Base-by-base conservation (phyloP, 2,797 vertebrate genomes). In the Melanotaenia nigrans region DNA sequence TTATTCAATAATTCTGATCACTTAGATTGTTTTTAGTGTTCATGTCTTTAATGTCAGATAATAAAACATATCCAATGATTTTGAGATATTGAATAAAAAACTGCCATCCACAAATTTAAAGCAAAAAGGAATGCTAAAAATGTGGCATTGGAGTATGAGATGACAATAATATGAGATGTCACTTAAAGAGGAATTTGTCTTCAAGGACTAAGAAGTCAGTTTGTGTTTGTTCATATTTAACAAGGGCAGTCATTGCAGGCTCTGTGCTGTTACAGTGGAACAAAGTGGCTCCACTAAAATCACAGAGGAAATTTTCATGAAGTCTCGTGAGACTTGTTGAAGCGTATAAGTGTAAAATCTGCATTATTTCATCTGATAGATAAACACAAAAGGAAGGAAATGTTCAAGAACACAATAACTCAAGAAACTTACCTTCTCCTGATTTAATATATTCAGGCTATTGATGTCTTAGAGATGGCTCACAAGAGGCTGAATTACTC, bases 1-100 rank as follows among this genome's bases (percentile, higher is more conserved):
- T 68, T 6, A 38, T 76, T 58, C 69, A 62, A 67, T 28, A 73
- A 32, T 73, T 61, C 62, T 65, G 58, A 64, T 71, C 3, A 3
- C 22, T 56, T n/a, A 28, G n/a, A 25, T 11, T 1, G 8, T 25
- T 36, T 63, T 71, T 57, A 56, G 42, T 62, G 38, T 47, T 71
- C 9, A 7, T 9, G 9, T 47, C 40, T 4, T 56, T 53, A n/a
- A 47, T n/a, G 5, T n/a, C 20, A 47, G 16, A 20, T 47, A 20
- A n/a, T n/a, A n/a, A n/a, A n/a, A n/a, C 8, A 47, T 20, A 47
- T 47, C 18, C 45, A 47, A 20, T 47, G 20, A n/a, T 47, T 47
- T 20, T 47, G 6, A 47, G 45, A 61, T 32, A 28, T 18, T 13
- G 13, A 54, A 54, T 54, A 24, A 5, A 14, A 54, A 54, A 14